Evolutionary conservation across 2,888 invertebrate genomes (phyloP).

Genomic region (Tenthredo distinguenda): DNA sequence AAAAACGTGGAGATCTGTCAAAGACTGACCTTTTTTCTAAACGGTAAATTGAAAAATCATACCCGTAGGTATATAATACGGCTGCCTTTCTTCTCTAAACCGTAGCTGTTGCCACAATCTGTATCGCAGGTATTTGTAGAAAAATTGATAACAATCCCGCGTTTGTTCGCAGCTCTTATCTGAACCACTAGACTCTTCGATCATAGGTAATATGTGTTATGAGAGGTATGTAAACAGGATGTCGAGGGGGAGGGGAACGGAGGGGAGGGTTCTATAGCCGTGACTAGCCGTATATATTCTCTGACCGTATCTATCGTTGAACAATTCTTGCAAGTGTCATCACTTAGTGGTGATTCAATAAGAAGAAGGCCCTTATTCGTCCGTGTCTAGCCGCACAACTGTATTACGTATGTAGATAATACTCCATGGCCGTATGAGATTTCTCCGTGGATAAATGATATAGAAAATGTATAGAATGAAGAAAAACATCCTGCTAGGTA

Average conservation of each 20-base stretch:
- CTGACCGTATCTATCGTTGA: conserved; percentile 7
- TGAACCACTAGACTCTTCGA: neutral
- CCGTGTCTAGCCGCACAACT: neutral
- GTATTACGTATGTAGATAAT: neutral
- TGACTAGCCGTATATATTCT: neutral
- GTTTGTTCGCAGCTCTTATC: neutral
- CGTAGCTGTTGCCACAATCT: neutral
- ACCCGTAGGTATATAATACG: neutral
- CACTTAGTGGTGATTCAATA: neutral
- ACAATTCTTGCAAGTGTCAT: neutral
- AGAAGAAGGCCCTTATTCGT: neutral
- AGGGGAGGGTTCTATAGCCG: neutral
- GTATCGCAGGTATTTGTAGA: conserved; percentile 7
- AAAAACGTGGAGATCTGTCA: neutral
- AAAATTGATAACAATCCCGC: conserved; percentile 1
- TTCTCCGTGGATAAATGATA: neutral
- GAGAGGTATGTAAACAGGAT: conserved; percentile 7
- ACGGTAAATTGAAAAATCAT: neutral
- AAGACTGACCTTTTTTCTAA: neutral
- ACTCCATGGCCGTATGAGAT: neutral
- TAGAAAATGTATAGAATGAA: neutral
- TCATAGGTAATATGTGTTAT: conserved; percentile 14
- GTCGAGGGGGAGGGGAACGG: neutral
- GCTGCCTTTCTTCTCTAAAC: neutral
- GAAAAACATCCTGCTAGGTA: neutral